Evolutionary conservation across 2,797 vertebrate species (phyloP).

Genomic region (Enteromius trimaculatus): DNA sequence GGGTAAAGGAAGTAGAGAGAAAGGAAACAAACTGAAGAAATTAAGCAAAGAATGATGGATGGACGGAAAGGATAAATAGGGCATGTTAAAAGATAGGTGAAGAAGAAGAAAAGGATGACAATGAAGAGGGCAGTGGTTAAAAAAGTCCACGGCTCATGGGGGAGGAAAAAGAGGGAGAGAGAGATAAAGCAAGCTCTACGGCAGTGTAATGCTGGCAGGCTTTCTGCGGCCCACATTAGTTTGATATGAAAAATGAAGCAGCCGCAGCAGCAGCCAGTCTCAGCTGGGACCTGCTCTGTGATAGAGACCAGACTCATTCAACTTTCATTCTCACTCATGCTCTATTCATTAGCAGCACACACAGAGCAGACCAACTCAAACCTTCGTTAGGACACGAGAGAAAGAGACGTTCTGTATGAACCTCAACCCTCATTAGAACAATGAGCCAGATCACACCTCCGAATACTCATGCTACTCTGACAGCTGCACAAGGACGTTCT

Average conservation of each 20-base stretch:
- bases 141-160: slow-evolving; percentile 28
- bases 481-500: not conserved
- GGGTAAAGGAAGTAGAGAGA: no score
- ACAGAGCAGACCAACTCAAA: slow-evolving; percentile 50
- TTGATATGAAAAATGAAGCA: slow-evolving; percentile 61
- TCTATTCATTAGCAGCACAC: slow-evolving; percentile 72
- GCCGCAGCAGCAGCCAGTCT: slow-evolving; percentile 37
- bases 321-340: slow-evolving; percentile 73
- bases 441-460: slow-evolving; percentile 35
- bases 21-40: not conserved
- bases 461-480: not conserved
- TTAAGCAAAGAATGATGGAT: not conserved
- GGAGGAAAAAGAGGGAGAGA: slow-evolving; percentile 14
- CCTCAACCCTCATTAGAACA: slow-evolving; percentile 38
- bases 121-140: slow-evolving; percentile 30
- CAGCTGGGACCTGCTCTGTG: slow-evolving; percentile 54
- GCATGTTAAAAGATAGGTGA: not conserved
- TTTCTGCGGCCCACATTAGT: slow-evolving; percentile 61
- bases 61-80: not conserved
- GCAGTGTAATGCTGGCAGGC: slow-evolving; percentile 54
- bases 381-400: slow-evolving; percentile 38
- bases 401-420: slow-evolving; percentile 5
- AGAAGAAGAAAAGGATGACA: slow-evolving; percentile 10
- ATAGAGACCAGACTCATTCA: slow-evolving; percentile 70
- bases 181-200: slow-evolving; percentile 28